Evolutionary conservation across 2,797 vertebrate genomes (phyloP).

Genomic region (Melanotaenia maccullochi): DNA sequence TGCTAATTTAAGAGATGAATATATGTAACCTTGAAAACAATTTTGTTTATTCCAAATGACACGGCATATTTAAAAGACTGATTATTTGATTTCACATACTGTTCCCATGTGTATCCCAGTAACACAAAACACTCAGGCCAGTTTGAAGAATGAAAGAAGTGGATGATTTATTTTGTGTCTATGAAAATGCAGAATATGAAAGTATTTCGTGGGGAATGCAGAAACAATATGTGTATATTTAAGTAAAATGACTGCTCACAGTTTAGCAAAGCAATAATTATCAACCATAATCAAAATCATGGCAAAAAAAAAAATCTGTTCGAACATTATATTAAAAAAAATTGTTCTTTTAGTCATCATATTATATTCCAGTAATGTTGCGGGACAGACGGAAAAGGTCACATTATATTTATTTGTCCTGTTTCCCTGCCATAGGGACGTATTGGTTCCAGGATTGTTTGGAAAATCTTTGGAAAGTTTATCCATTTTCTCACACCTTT

Average conservation of each 20-base stretch:
- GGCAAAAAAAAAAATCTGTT: background rate
- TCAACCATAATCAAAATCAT: background rate
- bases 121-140: slow-evolving; percentile 46
- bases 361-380: slow-evolving; percentile 1
- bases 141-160: slow-evolving; percentile 21
- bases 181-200: no score
- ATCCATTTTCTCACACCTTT: slow-evolving; percentile 1
- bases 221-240: slow-evolving; percentile 1
- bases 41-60: slow-evolving; percentile 50
- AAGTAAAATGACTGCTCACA: slow-evolving; percentile 2
- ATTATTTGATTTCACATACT: slow-evolving; percentile 56
- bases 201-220: background rate
- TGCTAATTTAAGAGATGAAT: slow-evolving; percentile 24
- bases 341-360: background rate
- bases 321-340: background rate
- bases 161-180: background rate
- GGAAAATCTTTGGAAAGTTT: background rate
- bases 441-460: background rate
- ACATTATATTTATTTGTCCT: background rate
- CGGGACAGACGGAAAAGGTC: background rate
- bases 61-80: slow-evolving; percentile 52
- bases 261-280: background rate
- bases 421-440: background rate
- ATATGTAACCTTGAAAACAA: slow-evolving; percentile 36
- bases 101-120: slow-evolving; percentile 44